Evolutionary conservation across 2,888 invertebrate species (phyloP).

Genomic region (Cantharis rustica): DNA sequence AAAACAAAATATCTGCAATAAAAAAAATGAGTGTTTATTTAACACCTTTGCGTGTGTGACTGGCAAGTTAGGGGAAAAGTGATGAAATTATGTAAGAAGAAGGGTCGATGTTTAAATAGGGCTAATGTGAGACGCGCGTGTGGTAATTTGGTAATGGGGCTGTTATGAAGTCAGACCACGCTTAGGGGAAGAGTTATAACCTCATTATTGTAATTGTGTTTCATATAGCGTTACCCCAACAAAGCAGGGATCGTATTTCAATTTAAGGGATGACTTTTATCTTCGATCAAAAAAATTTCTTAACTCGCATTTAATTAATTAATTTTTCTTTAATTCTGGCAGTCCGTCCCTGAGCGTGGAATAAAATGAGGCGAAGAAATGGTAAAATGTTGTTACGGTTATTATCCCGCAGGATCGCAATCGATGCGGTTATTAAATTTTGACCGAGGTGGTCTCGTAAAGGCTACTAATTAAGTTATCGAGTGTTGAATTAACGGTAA

Average conservation of each 20-base stretch:
- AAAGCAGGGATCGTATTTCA: neutral
- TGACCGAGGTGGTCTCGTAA: neutral
- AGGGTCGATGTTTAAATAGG: slow-evolving; percentile 38
- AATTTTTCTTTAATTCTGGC: neutral
- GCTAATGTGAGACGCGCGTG: slow-evolving; percentile 44
- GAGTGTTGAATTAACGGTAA: slow-evolving; percentile 8
- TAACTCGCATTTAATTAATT: neutral
- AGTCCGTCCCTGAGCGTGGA: neutral
- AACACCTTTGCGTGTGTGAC: slow-evolving; percentile 14
- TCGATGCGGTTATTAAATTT: neutral
- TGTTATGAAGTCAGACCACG: slow-evolving; percentile 37
- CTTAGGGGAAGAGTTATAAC: slow-evolving; percentile 37
- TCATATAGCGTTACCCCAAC: slow-evolving; percentile 6
- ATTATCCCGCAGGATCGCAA: neutral
- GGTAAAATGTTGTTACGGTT: neutral
- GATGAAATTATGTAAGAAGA: slow-evolving; percentile 29
- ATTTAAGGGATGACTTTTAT: neutral
- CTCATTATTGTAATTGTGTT: slow-evolving; percentile 39
- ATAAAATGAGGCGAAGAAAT: neutral
- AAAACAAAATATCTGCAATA: too few relatives aligned
- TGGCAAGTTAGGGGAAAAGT: slow-evolving; percentile 23
- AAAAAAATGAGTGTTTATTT: neutral
- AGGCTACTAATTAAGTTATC: neutral
- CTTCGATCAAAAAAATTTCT: neutral
- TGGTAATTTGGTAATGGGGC: slow-evolving; percentile 44